Evolutionary conservation across 1,140 invertebrate species (phyloP).

Genomic region (Cydia fagiglandana): DNA sequence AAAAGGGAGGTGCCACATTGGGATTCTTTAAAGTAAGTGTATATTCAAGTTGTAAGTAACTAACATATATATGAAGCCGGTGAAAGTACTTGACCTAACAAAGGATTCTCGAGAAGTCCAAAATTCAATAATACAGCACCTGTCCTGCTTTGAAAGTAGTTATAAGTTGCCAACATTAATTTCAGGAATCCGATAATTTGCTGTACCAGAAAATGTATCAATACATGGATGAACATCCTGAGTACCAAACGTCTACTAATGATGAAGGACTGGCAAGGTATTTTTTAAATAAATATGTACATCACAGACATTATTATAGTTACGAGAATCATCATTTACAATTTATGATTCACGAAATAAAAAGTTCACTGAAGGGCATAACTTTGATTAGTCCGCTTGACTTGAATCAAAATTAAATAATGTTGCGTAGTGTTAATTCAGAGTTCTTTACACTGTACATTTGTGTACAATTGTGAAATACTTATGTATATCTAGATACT

Average conservation of each 20-base stretch:
- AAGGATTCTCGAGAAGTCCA: too few relatives aligned
- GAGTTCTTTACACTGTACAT: too few relatives aligned
- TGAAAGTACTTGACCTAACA: background rate
- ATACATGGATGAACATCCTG: constrained; percentile 85
- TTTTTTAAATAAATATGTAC: constrained; percentile 42
- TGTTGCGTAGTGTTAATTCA: too few relatives aligned
- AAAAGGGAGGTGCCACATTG: constrained; percentile 88
- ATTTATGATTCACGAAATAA: too few relatives aligned
- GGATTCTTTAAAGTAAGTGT: constrained; percentile 89
- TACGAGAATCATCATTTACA: too few relatives aligned
- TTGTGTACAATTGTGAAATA: too few relatives aligned
- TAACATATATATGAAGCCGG: background rate
- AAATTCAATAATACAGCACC: background rate
- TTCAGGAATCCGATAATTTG: constrained; percentile 83
- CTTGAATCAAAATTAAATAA: too few relatives aligned
- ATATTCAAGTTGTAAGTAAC: background rate
- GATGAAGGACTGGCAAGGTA: constrained; percentile 85
- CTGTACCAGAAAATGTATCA: constrained; percentile 90
- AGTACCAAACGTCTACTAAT: constrained; percentile 85
- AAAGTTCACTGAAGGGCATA: too few relatives aligned
- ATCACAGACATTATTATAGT: too few relatives aligned
- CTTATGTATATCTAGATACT: too few relatives aligned
- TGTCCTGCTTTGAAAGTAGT: background rate
- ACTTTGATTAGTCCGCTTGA: too few relatives aligned
- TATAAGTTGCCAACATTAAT: constrained; percentile 13